phyloP scores from a whole-genome alignment of 2,797 vertebrate species.

The Remorina albescens region DNA sequence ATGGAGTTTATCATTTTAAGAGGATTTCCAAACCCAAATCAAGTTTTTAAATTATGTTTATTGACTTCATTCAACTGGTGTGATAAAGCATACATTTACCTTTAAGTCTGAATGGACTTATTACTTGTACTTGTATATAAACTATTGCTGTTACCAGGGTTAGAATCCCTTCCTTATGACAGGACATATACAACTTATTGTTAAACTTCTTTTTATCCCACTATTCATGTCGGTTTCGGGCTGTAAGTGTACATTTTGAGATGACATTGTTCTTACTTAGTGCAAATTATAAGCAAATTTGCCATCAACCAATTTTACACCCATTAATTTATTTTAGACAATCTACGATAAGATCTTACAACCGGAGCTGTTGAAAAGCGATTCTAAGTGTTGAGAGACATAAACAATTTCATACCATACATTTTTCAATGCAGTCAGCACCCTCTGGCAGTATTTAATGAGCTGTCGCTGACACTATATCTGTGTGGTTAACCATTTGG shows the following conservation, averaged over 20 bases:
- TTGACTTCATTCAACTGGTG: background rate
- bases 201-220: background rate
- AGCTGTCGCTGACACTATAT: conserved; percentile 25
- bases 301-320: background rate
- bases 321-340: too few relatives aligned
- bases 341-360: too few relatives aligned
- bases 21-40: background rate
- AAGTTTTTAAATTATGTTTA: background rate
- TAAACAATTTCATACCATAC: background rate
- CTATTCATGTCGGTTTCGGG: background rate
- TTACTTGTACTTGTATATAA: too few relatives aligned
- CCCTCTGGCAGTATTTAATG: conserved; percentile 4
- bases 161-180: background rate
- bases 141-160: background rate
- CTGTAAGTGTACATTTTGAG: background rate
- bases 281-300: too few relatives aligned
- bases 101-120: too few relatives aligned
- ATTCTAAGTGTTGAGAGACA: background rate
- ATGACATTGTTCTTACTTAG: background rate
- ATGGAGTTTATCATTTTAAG: too few relatives aligned
- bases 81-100: too few relatives aligned
- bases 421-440: background rate
- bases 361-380: background rate
- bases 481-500: conserved; percentile 43
- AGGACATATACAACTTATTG: background rate